A percentile compares a stretch with the other conserved stretches of the same genome.
These are phyloP conservation scores for Rhopalosiphum maidis DNA, from an alignment of 1,140 invertebrate genomes.

Conservation along the genomic window DNA sequence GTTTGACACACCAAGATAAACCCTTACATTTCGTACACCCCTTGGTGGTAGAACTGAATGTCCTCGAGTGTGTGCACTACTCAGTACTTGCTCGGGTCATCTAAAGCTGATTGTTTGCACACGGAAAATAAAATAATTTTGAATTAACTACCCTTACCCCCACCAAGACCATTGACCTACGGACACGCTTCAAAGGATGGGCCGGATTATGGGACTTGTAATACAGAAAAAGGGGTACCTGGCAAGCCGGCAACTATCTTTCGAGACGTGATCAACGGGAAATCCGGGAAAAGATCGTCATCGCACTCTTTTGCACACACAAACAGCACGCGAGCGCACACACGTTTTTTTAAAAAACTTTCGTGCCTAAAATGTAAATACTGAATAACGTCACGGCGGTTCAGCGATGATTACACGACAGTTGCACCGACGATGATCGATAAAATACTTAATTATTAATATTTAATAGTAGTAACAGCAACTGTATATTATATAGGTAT, in stretches of 20 bases:
- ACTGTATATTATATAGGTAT: not conserved
- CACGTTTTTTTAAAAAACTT: not conserved
- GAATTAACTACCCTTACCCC: not conserved
- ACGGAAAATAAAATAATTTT: not conserved
- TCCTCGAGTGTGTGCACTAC: not conserved
- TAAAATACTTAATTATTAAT: not conserved
- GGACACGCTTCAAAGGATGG: not conserved
- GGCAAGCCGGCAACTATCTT: not conserved
- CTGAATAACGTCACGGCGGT: not conserved
- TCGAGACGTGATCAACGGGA: not conserved
- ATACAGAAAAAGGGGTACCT: not conserved
- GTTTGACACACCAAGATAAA: not conserved
- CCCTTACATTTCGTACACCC: not conserved
- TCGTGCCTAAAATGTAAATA: not conserved
- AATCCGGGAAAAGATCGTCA: not conserved
- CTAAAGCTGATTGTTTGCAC: not conserved
- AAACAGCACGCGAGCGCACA: not conserved
- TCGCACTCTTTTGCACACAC: not conserved
- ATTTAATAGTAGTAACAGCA: not conserved
- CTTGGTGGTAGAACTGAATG: accelerated
- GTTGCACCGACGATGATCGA: not conserved
- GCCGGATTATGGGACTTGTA: not conserved
- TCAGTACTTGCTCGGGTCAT: too few species aligned
- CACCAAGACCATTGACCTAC: not conserved
- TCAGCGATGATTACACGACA: not conserved